phyloP scores from a whole-genome alignment of 1,140 invertebrate genomes.

The Listronotus bonariensis region DNA sequence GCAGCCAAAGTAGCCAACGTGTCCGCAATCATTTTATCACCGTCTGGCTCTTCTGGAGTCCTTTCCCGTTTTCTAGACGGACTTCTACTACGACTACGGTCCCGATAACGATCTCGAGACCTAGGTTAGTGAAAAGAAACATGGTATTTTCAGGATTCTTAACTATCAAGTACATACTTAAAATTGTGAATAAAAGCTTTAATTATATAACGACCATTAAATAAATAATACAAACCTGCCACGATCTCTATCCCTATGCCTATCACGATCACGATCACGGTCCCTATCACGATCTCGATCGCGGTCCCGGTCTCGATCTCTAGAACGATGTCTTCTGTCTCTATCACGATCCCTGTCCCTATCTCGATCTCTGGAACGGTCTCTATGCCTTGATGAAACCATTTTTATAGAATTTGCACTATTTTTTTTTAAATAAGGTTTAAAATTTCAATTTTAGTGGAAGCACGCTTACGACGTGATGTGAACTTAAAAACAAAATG shows the following conservation, averaged over 20 bases:
- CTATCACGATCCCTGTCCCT: conserved; percentile 57
- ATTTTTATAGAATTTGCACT: conserved; percentile 8
- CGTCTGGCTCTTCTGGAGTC: conserved; percentile 51
- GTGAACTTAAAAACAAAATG: not conserved
- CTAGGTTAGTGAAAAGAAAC: conserved; percentile 36
- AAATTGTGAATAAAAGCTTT: not conserved
- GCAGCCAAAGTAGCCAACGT: conserved; percentile 57
- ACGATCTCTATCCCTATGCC: conserved; percentile 60
- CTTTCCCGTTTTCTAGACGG: conserved; percentile 59
- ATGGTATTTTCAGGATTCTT: not conserved
- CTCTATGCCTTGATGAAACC: conserved; percentile 47
- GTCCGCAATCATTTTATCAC: conserved; percentile 52
- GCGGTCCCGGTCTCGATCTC: conserved; percentile 58
- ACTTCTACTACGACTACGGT: conserved; percentile 50
- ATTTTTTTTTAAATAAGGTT: not conserved
- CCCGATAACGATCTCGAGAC: conserved; percentile 60
- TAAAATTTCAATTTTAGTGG: not conserved
- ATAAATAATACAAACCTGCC: conserved; percentile 46
- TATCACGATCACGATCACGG: conserved; percentile 58
- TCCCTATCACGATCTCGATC: conserved; percentile 60
- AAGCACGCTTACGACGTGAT: not conserved
- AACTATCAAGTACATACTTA: not conserved
- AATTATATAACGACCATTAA: not conserved
- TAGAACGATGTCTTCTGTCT: conserved; percentile 51
- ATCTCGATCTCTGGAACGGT: conserved; percentile 55